Percentiles rank a stretch among this genome's conserved stretches.
Conservation (phyloP, 2,113 vertebrate genomes). For the Amia ocellicauda region DNA sequence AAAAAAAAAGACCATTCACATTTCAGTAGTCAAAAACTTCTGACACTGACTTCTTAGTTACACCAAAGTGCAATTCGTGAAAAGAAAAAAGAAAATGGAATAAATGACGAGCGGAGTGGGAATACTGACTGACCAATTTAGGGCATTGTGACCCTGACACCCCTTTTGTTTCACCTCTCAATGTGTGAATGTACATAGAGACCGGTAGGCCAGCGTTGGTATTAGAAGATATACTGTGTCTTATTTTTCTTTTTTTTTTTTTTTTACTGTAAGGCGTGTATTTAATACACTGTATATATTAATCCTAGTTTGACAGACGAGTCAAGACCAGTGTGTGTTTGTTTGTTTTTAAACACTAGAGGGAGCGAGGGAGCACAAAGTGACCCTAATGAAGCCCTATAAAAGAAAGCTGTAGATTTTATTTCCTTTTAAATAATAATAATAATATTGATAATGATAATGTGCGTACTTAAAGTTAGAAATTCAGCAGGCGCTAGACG, state of each 20-base stretch:
- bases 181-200: conserved; percentile 56
- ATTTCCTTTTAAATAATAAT: conserved; percentile 7
- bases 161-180: conserved; percentile 38
- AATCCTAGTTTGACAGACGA: conserved; percentile 25
- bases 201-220: too few species aligned
- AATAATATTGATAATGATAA: conserved; percentile 27
- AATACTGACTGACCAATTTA: too few species aligned
- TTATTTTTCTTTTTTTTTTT: neutral
- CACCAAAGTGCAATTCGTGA: conserved; percentile 79
- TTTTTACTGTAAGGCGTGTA: conserved; percentile 25
- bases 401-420: conserved; percentile 25
- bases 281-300: conserved; percentile 55
- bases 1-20: too few species aligned
- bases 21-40: too few species aligned
- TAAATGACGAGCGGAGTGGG: too few species aligned
- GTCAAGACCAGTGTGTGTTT: conserved; percentile 32
- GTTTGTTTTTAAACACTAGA: conserved; percentile 42
- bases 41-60: conserved; percentile 64
- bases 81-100: conserved; percentile 42
- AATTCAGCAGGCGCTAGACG: too few species aligned
- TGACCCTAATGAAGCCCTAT: conserved; percentile 30
- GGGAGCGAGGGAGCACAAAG: conserved; percentile 34
- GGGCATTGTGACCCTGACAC: too few species aligned
- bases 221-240: neutral
- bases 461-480: conserved; percentile 33